Evolutionary conservation across 2,888 invertebrate genomes (phyloP).

Genomic region (Apamea anceps): DNA sequence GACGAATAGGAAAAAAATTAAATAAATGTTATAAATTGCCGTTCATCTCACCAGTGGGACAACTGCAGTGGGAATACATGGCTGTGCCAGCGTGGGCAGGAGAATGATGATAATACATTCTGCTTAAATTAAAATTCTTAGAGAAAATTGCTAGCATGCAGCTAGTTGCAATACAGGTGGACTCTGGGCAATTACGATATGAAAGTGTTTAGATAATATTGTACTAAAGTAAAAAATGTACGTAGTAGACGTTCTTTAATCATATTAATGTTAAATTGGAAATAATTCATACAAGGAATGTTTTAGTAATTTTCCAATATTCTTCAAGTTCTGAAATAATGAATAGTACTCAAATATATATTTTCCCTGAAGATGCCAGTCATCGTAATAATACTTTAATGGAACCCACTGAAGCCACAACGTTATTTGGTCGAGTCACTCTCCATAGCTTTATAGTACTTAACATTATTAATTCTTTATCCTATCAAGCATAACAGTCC

Average conservation of each 20-base stretch:
- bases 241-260: not conserved
- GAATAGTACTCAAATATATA: slow-evolving; percentile 52
- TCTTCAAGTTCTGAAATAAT: slow-evolving; percentile 22
- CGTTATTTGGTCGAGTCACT: slow-evolving; percentile 66
- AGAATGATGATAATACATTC: not conserved
- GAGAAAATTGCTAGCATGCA: not conserved
- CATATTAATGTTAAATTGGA: not conserved
- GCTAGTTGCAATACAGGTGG: not conserved
- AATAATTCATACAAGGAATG: not conserved
- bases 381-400: slow-evolving; percentile 68
- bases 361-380: slow-evolving; percentile 60
- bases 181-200: not conserved
- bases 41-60: not conserved
- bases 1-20: too few relatives aligned
- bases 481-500: slow-evolving; percentile 70
- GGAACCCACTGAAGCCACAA: slow-evolving; percentile 61
- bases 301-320: not conserved
- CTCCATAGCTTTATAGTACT: slow-evolving; percentile 69
- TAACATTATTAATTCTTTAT: slow-evolving; percentile 79
- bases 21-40: not conserved
- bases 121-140: not conserved
- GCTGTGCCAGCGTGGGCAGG: too few relatives aligned
- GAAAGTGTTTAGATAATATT: not conserved
- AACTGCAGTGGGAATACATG: too few relatives aligned
- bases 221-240: too few relatives aligned